Evolutionary conservation across 2,888 invertebrate species (phyloP).

Genomic region (Acleris emargana): DNA sequence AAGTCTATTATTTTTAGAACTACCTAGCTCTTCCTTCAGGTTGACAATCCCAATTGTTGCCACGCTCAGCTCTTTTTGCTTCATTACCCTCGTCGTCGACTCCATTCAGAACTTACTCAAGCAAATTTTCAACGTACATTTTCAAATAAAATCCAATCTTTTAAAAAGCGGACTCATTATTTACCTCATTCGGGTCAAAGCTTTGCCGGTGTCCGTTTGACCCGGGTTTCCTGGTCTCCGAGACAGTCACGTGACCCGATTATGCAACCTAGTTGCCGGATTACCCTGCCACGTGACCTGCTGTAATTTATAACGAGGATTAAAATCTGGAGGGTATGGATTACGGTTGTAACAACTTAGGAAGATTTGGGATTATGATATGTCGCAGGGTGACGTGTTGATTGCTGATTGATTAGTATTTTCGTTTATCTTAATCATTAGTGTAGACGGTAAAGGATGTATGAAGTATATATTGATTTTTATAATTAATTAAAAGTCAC

Average conservation of each 20-base stretch:
- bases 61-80: too few species aligned
- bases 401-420: too few species aligned
- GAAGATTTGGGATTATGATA: constrained; percentile 1
- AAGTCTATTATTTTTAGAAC: too few species aligned
- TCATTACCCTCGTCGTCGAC: too few species aligned
- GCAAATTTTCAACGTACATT: not conserved
- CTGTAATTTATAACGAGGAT: constrained; percentile 21
- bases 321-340: constrained; percentile 5
- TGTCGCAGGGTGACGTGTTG: not conserved
- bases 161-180: constrained; percentile 1
- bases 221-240: constrained; percentile 19
- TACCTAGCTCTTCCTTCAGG: too few species aligned
- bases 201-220: constrained; percentile 8
- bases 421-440: too few species aligned
- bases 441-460: too few species aligned
- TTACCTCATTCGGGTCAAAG: constrained; percentile 14
- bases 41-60: too few species aligned
- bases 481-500: too few species aligned
- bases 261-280: constrained; percentile 25
- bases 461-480: too few species aligned
- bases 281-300: not conserved
- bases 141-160: constrained; percentile 18
- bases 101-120: too few species aligned
- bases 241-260: constrained; percentile 27
- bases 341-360: constrained; percentile 7